These are phyloP conservation scores for Cardinalis cardinalis DNA, from an alignment of 2,113 vertebrate genomes.

Conservation along the genomic window DNA sequence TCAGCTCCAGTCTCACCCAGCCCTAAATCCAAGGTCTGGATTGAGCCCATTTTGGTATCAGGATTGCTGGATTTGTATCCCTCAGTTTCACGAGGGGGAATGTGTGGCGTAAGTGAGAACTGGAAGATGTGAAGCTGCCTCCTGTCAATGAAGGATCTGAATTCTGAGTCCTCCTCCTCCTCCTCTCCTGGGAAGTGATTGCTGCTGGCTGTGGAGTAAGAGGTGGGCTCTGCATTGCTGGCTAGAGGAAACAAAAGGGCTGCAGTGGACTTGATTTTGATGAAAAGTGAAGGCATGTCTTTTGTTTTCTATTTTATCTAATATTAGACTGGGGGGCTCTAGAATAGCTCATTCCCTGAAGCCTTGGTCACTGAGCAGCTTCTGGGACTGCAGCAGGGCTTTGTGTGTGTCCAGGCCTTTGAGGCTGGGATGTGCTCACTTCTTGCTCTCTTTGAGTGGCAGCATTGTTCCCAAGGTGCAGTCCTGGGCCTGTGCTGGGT, in stretches of 20 bases:
- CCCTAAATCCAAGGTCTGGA: background rate
- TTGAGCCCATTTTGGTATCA: fast-evolving
- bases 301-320: too few species aligned
- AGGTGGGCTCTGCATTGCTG: background rate
- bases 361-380: too few species aligned
- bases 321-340: too few species aligned
- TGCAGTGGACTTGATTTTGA: background rate
- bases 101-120: background rate
- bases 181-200: background rate
- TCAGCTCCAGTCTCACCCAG: background rate
- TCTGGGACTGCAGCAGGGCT: too few species aligned
- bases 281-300: too few species aligned
- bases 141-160: background rate
- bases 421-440: too few species aligned
- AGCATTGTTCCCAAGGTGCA: too few species aligned
- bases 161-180: background rate
- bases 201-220: background rate
- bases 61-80: background rate
- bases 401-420: too few species aligned
- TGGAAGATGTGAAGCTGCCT: background rate
- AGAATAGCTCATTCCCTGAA: too few species aligned
- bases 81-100: fast-evolving
- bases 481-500: background rate
- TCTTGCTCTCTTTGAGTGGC: too few species aligned
- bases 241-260: background rate